Percentiles rank a stretch among this genome's conserved stretches.
Conservation (phyloP, 2,888 invertebrate species). For the Carterocephalus palaemon region DNA sequence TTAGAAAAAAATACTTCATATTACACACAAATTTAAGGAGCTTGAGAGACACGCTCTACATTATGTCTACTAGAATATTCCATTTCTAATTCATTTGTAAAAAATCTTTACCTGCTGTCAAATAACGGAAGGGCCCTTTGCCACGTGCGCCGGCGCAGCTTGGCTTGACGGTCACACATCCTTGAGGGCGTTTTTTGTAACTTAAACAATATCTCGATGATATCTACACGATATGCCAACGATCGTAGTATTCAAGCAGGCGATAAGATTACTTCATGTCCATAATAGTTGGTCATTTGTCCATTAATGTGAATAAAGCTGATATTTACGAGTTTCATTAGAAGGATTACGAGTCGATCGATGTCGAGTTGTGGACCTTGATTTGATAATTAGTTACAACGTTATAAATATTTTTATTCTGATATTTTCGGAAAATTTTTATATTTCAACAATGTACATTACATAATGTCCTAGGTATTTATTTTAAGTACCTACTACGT, state of each 20-base stretch:
- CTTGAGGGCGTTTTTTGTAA: conserved; percentile 22
- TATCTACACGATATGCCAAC: conserved; percentile 17
- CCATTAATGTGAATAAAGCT: too few relatives aligned
- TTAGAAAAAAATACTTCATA: too few relatives aligned
- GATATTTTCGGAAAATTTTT: too few relatives aligned
- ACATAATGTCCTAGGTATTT: too few relatives aligned
- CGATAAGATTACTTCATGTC: conserved; percentile 14
- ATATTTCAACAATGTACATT: too few relatives aligned
- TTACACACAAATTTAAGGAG: not conserved
- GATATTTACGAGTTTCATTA: too few relatives aligned
- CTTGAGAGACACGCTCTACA: conserved; percentile 38
- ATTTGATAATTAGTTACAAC: too few relatives aligned
- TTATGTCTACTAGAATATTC: conserved; percentile 52
- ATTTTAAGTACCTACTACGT: too few relatives aligned
- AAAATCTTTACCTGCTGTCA: conserved; percentile 72
- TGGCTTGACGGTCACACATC: conserved; percentile 34
- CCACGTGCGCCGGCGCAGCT: conserved; percentile 73
- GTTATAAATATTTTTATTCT: too few relatives aligned
- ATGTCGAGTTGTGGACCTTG: too few relatives aligned
- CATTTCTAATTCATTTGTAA: conserved; percentile 57
- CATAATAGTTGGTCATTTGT: not conserved
- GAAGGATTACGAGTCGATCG: too few relatives aligned
- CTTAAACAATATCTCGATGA: conserved; percentile 14
- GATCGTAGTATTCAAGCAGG: conserved; percentile 21
- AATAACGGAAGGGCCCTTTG: conserved; percentile 71